A percentile compares a stretch with the other conserved stretches of the same genome.
These are phyloP conservation scores for Parapsyche elsis DNA, from an alignment of 1,140 invertebrate species.

Conservation along the genomic window DNA sequence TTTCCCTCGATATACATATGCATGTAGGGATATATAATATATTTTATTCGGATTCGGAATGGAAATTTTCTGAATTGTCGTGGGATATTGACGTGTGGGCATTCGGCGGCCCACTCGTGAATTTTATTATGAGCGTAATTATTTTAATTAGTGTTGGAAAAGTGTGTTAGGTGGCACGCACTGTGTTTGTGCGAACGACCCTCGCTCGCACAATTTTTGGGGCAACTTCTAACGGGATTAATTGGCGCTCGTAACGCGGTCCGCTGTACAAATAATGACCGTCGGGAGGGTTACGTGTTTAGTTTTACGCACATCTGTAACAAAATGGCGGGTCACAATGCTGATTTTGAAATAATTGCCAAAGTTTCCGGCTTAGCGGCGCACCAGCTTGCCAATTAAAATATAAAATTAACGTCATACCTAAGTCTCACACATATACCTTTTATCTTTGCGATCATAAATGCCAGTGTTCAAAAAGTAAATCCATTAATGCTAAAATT, in stretches of 20 bases:
- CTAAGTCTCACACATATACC: not conserved
- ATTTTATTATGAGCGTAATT: not conserved
- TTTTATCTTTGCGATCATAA: too few relatives aligned
- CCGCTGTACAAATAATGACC: conserved; percentile 18
- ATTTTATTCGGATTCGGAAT: not conserved
- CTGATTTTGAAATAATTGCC: conserved; percentile 52
- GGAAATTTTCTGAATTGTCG: too few relatives aligned
- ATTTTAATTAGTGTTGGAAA: not conserved
- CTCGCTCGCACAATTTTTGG: not conserved
- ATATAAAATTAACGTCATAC: conserved; percentile 46
- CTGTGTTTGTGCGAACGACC: not conserved
- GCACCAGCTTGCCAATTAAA: conserved; percentile 49
- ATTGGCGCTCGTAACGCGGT: not conserved
- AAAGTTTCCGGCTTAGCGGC: conserved; percentile 45
- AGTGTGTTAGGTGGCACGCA: not conserved
- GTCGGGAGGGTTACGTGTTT: conserved; percentile 19
- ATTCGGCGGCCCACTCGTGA: not conserved
- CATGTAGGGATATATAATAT: not conserved
- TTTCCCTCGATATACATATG: not conserved
- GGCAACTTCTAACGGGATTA: conserved; percentile 12
- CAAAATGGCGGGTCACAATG: conserved; percentile 35
- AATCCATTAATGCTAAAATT: too few relatives aligned
- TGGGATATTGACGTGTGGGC: not conserved
- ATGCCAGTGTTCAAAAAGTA: too few relatives aligned
- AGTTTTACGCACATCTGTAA: conserved; percentile 42